Evolutionary conservation across 2,888 invertebrate species (phyloP).

Genomic region (Dromius quadrimaculatus): DNA sequence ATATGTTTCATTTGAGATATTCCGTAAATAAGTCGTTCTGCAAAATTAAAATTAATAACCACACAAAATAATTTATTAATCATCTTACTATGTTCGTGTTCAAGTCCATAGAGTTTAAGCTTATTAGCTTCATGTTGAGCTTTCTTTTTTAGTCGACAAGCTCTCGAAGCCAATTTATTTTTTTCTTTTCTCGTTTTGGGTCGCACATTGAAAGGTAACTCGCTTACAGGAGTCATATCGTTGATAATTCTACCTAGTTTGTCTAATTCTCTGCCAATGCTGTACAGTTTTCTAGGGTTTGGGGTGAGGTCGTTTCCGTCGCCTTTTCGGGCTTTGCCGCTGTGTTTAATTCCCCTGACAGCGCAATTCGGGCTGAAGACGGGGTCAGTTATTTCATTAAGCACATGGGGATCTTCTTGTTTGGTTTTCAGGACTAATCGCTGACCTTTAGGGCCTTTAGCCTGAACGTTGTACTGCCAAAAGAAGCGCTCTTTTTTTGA

Average conservation of each 20-base stretch:
- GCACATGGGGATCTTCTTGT: constrained; percentile 90
- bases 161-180: constrained; percentile 96
- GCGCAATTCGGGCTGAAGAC: constrained; percentile 95
- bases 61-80: constrained; percentile 7
- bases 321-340: constrained; percentile 90
- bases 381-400: constrained; percentile 93
- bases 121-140: constrained; percentile 99
- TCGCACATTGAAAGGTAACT: constrained; percentile 88
- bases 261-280: constrained; percentile 92
- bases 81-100: constrained; percentile 92
- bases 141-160: constrained; percentile 97
- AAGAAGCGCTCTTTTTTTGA: constrained; percentile 88
- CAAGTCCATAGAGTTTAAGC: constrained; percentile 92
- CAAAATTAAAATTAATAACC: constrained; percentile 60
- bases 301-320: constrained; percentile 98
- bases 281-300: constrained; percentile 90
- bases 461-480: constrained; percentile 99
- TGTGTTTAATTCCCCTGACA: constrained; percentile 85
- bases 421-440: constrained; percentile 86
- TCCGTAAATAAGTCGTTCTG: constrained; percentile 83
- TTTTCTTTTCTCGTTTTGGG: constrained; percentile 97
- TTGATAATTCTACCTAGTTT: constrained; percentile 92
- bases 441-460: constrained; percentile 97
- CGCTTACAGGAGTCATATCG: constrained; percentile 95
- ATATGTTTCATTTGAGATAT: constrained; percentile 83